These are phyloP conservation scores for Neoascia interrupta DNA, from an alignment of 2,888 invertebrate species.

Conservation along the genomic window DNA sequence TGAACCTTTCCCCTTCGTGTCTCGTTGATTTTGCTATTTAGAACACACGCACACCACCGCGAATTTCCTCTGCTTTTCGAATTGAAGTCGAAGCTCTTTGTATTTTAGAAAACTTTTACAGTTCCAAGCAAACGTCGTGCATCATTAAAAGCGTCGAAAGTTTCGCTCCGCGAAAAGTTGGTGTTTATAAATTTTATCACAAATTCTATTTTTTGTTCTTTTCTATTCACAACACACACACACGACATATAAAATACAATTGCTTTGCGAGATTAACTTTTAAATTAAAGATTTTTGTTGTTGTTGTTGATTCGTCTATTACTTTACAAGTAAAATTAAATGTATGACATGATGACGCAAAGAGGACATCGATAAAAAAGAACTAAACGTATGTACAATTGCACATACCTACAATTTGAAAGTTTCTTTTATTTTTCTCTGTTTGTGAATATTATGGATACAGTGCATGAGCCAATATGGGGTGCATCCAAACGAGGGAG, in stretches of 20 bases:
- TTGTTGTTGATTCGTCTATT: too few relatives aligned
- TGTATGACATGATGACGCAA: conserved; percentile 54
- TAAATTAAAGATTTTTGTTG: conserved; percentile 25
- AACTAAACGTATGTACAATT: conserved; percentile 48
- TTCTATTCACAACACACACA: conserved; percentile 20
- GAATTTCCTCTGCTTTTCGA: conserved; percentile 70
- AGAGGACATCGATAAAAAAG: conserved; percentile 41
- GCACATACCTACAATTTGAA: not conserved
- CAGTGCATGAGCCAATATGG: not conserved
- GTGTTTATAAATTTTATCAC: conserved; percentile 62
- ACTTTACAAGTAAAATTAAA: too few relatives aligned
- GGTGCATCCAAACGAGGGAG: too few relatives aligned
- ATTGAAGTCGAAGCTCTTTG: conserved; percentile 73
- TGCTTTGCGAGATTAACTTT: conserved; percentile 35
- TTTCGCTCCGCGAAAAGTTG: conserved; percentile 71
- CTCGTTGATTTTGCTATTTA: conserved; percentile 39
- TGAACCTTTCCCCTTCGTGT: conserved; percentile 34
- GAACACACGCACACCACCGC: conserved; percentile 30
- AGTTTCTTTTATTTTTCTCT: not conserved
- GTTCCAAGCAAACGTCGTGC: conserved; percentile 73
- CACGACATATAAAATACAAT: conserved; percentile 15
- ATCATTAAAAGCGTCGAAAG: conserved; percentile 74
- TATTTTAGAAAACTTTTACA: conserved; percentile 72
- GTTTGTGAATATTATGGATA: not conserved
- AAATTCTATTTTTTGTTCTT: conserved; percentile 46